phyloP scores from a whole-genome alignment of 53 echinoderm and acorn worm species.

The Zoroaster sp. region DNA sequence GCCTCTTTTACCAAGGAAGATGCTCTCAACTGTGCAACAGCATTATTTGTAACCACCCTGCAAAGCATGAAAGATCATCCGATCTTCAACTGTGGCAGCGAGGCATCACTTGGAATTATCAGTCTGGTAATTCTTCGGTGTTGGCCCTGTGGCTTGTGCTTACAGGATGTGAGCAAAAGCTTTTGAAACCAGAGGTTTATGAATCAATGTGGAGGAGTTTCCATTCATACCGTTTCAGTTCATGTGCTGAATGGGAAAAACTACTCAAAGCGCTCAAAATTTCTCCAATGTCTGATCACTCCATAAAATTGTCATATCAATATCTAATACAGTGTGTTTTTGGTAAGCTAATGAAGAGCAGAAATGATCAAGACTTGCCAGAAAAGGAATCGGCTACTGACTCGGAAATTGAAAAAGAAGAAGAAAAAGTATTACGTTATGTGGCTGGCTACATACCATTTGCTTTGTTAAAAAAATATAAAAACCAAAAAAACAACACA shows the following conservation, averaged over 20 bases:
- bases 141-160: neutral
- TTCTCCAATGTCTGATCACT: neutral
- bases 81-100: no score
- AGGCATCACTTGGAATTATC: no score
- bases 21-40: no score
- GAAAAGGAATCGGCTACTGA: no score
- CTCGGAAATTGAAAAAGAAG: neutral
- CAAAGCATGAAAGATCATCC: no score
- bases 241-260: neutral
- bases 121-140: neutral
- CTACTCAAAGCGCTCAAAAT: neutral
- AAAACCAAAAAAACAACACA: neutral
- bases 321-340: no score
- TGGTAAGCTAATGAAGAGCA: no score
- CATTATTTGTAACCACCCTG: no score
- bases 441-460: conserved; percentile 21
- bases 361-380: no score
- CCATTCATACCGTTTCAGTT: neutral
- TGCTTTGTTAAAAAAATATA: neutral
- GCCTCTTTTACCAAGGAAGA: no score
- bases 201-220: neutral
- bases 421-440: conserved; percentile 16
- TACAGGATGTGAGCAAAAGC: neutral
- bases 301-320: no score
- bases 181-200: neutral